Evolutionary conservation across 2,113 vertebrate species (phyloP), one percentile per base, ranked within the genome.

Genomic region (Callipepla californica): DNA sequence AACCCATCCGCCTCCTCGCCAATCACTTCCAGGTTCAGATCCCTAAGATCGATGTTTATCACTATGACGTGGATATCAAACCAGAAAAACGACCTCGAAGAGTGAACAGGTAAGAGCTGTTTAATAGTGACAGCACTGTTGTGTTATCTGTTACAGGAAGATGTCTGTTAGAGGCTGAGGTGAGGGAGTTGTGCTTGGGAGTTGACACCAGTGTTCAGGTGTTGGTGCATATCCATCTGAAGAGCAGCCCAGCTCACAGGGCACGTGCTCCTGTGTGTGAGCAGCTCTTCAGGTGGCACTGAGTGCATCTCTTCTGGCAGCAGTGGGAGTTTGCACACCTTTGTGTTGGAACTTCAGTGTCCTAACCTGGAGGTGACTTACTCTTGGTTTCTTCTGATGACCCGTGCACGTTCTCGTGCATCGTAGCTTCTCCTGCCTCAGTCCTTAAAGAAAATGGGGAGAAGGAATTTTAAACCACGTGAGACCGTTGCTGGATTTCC

Each of bases 11-110:
- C 96, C 98, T 99, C 88, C 97, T 99, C 89, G 99, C 99, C 96
- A 99, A 99, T 95, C 99, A 99, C 95, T 99, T 99, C 96, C 99
- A 99, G 98, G 99, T 99, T 92, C 99, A 99, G 98, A 99, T 99
- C 97, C 99, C 99, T 83, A 99, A 99, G 98, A 99, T 99, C 91
- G 99, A 99, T 91, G 99, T 99, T 85, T 99, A 99, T 98, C 99
- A 99, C 95, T 99, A 99, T 95, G 99, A 99, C 84, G 99, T 99
- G 75, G 99, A 99, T 97, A 99, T 99, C 97, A 99, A 99, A 97
- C 99, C 99, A 79, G 99, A 99, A 97, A 99, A 99, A 95, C 98
- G 99, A 13, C 99, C 99, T 89, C 98, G 99, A 7, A 98, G 99
- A 97, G 99, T 99, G 90, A 99, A 99, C 98, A 99, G 99, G 99